Percentiles rank a stretch among this genome's conserved stretches.
Conservation (phyloP, 2,113 vertebrate species). For the Carassius auratus region DNA sequence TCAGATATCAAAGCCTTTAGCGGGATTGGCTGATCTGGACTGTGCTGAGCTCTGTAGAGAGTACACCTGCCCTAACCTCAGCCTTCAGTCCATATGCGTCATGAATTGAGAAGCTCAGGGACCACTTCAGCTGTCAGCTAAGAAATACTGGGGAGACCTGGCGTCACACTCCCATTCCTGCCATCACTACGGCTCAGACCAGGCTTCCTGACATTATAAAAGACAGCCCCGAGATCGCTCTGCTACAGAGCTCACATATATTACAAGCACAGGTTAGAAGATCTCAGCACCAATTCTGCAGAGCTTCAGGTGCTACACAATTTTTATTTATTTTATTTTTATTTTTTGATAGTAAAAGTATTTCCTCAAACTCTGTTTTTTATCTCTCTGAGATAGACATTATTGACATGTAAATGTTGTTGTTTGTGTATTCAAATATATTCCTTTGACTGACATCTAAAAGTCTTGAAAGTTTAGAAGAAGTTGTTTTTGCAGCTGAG, state of each 20-base stretch:
- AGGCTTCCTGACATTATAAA: slow-evolving; percentile 61
- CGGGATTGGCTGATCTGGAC: slow-evolving; percentile 1
- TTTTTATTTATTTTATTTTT: background rate
- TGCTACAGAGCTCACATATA: slow-evolving; percentile 68
- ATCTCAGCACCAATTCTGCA: too few species aligned
- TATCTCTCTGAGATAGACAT: background rate
- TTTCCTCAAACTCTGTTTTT: background rate
- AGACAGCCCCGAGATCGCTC: slow-evolving; percentile 72
- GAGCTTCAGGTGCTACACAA: background rate
- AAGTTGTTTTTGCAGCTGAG: background rate
- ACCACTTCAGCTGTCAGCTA: slow-evolving; percentile 72
- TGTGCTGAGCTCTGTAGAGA: background rate
- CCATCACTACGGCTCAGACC: slow-evolving; percentile 59
- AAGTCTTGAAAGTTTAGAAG: background rate
- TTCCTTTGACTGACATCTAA: background rate
- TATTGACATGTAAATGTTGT: background rate
- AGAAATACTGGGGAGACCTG: slow-evolving; percentile 39
- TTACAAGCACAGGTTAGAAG: slow-evolving; percentile 40
- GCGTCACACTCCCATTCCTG: background rate
- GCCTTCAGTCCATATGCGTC: slow-evolving; percentile 59
- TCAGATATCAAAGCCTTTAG: slow-evolving; percentile 22
- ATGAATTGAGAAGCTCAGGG: slow-evolving; percentile 57
- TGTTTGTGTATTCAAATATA: background rate
- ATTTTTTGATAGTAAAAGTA: too few species aligned
- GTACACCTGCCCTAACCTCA: slow-evolving; percentile 18